Conservation (phyloP, 2,113 vertebrate species). For the Clarias batrachus region DNA sequence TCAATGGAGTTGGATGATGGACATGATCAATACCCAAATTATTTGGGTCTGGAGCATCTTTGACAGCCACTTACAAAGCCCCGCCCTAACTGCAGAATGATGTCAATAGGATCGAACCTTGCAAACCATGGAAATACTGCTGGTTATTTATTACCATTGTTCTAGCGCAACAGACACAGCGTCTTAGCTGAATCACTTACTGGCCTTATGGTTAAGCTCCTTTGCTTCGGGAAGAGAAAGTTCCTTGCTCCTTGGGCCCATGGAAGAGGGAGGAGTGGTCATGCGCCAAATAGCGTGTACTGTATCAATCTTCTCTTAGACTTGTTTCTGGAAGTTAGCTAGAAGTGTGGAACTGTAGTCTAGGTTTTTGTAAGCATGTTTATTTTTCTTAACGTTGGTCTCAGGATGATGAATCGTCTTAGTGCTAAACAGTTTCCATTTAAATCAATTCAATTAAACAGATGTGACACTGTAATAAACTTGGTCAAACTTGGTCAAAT, state of each 20-base stretch:
- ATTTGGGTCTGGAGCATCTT: slow-evolving; percentile 1
- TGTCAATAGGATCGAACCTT: slow-evolving; percentile 1
- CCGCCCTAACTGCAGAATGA: neutral
- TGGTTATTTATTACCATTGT: neutral
- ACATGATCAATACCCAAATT: slow-evolving; percentile 23
- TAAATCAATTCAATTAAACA: neutral
- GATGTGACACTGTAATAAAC: too few relatives aligned
- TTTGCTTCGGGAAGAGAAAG: neutral
- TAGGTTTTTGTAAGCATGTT: neutral
- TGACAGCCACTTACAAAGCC: neutral
- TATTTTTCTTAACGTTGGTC: neutral
- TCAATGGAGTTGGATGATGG: slow-evolving; percentile 1
- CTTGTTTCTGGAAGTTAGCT: neutral
- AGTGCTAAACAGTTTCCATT: neutral
- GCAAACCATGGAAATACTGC: too few relatives aligned
- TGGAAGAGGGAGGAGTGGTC: neutral
- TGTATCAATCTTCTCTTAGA: neutral
- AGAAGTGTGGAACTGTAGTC: too few relatives aligned
- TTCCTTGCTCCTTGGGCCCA: neutral
- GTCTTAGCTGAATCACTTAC: neutral
- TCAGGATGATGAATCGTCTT: neutral
- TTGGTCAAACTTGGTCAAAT: too few relatives aligned
- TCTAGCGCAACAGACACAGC: neutral
- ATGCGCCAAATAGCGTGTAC: neutral
- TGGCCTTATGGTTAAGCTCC: neutral